Evolutionary conservation across 2,113 vertebrate species (phyloP).

Genomic region (Anhinga rufa): DNA sequence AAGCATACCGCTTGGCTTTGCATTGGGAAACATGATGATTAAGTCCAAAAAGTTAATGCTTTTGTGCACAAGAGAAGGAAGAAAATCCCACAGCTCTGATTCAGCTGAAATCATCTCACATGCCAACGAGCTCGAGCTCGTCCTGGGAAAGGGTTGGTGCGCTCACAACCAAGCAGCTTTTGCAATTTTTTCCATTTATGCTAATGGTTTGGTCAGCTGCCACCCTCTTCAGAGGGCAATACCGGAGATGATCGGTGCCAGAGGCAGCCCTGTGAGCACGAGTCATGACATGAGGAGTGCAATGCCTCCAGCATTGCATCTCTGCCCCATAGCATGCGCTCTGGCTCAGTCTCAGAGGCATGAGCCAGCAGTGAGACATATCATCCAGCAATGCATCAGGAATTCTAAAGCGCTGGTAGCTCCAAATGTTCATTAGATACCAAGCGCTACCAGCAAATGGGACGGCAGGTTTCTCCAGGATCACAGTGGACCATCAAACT

Average conservation of each 20-base stretch:
- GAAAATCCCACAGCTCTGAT: background rate
- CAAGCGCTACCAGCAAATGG: background rate
- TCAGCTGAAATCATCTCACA: background rate
- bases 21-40: background rate
- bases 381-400: background rate
- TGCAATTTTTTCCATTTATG: background rate
- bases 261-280: background rate
- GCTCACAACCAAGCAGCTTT: background rate
- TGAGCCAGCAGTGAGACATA: rapidly evolving
- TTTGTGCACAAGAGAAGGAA: background rate
- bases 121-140: background rate
- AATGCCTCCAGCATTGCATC: background rate
- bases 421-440: background rate
- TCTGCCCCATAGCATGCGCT: rapidly evolving
- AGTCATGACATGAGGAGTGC: rapidly evolving
- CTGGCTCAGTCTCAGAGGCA: background rate
- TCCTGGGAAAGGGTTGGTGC: background rate
- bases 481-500: background rate
- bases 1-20: background rate
- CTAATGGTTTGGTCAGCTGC: background rate
- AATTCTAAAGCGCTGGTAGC: background rate
- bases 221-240: background rate
- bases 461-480: background rate
- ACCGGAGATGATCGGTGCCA: background rate
- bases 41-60: background rate